Evolutionary conservation across 1,140 invertebrate species (phyloP), one percentile per base, ranked within the genome.

Genomic region (Lasioglossum albipes): DNA sequence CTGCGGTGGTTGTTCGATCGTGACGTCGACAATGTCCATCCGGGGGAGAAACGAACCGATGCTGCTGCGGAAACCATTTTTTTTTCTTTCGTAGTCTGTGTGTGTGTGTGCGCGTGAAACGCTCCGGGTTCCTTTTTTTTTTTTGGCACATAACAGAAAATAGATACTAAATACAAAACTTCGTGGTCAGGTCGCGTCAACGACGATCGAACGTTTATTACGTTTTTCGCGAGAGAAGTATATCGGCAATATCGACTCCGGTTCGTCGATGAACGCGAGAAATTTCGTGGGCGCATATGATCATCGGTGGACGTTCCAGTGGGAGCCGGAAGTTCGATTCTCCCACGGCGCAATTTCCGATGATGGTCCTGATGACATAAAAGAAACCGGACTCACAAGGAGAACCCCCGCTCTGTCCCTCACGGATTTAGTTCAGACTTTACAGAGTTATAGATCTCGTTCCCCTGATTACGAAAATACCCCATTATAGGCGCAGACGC

Each of bases 281-380:
- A 16, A 31, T 36, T n/a, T 10, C 45, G 9, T 49, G 45, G 41
- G 36, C 49, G 70, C 70, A 36, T 78, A 36, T 78, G 42, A 36
- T 49, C 10, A 78, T 79, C 77, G 77, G 77, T 79, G 62, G 77
- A 79, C 77, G 64, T 74, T 27, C 18, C 57, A 41, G 61, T n/a
- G 52, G 54, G 27, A 9, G 42, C 31, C 13, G 52, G 70, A 64
- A 73, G 70, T 49, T 78, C 42, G 45, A 70, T 36, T 13, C 16
- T 70, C 9, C 31, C 52, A 22, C 68, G 13, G 10, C 5, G 1
- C 42, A 31, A 22, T n/a, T 2, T 10, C 54, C 57, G 36, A 12
- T 62, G 36, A 61, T 54, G 13, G 16, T 45, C 20, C 16, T 45
- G 42, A 76, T 72, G 54, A 71, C 49, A 57, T 70, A 36, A 3